Percentiles rank a stretch among this genome's conserved stretches.
phyloP scores from a whole-genome alignment of 2,888 invertebrate genomes.

The Ennomos fuscantarius region DNA sequence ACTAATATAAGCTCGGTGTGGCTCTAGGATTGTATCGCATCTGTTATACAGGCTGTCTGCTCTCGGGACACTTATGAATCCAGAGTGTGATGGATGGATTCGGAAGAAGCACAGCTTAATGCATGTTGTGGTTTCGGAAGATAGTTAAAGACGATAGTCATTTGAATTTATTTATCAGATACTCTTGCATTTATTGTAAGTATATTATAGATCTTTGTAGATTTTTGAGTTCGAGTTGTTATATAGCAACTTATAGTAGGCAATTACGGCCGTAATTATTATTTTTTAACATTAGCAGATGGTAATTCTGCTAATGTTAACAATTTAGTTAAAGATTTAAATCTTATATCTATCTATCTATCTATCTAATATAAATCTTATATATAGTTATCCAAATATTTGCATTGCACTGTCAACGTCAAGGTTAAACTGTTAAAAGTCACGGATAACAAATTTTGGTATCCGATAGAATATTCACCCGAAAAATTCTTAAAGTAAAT shows the following conservation, averaged over 20 bases:
- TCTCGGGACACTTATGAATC: constrained; percentile 72
- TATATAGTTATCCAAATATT: neutral
- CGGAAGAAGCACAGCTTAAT: constrained; percentile 37
- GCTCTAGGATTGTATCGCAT: constrained; percentile 57
- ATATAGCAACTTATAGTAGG: no score
- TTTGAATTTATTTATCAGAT: no score
- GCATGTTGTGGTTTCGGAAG: constrained; percentile 13
- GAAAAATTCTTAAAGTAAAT: constrained; percentile 74
- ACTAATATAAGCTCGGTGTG: constrained; percentile 49
- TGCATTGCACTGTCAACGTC: constrained; percentile 16
- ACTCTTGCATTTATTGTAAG: no score
- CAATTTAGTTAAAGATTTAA: no score
- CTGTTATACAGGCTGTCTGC: constrained; percentile 70
- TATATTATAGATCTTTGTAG: no score
- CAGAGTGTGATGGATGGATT: constrained; percentile 76
- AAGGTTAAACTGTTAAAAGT: constrained; percentile 27
- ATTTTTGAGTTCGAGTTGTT: no score
- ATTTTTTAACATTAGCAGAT: no score
- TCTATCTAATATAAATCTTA: no score
- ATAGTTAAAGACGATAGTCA: neutral
- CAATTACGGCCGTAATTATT: no score
- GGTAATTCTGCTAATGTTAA: no score
- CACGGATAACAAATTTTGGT: constrained; percentile 46
- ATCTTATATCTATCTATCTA: no score
- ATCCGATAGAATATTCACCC: constrained; percentile 55